Evolutionary conservation across 2,113 vertebrate species (phyloP), one percentile per base, ranked within the genome.

Genomic region (Agelaius phoeniceus): DNA sequence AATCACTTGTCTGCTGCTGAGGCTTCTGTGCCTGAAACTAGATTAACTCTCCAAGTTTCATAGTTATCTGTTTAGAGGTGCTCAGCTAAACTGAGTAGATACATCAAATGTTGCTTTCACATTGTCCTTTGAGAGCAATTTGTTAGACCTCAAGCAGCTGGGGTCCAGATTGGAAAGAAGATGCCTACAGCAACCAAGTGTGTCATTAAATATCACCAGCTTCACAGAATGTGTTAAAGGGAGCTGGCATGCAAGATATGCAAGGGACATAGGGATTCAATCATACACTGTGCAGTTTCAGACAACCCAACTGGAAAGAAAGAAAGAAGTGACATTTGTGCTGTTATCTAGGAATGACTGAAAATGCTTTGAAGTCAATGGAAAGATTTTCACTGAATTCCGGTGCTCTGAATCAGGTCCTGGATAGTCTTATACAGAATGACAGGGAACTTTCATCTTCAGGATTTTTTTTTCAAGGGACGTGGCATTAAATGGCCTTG

Each of bases 161-260:
- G 76, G 73, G n/a, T 84, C 93, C 96, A 97, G 96, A 96, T 81
- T 93, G 79, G 90, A 75, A 92, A 72, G 85, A 65, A 86, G 94
- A 94, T 81, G 90, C 79, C 85, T 95, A 68, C 59, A 92, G 65
- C 69, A 94, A 89, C 54, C 58, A 54, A 92, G 24, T 86, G 37
- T 88, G 79, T 85, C 79, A 68, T 86, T 90, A 71, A 84, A 67
- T 54, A 74, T 75, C 23, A 18, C 2, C 57, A 85, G 79, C 92
- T 93, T 93, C 92, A 84, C 95, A 94, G 73, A 86, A 97, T 69
- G 93, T 95, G 93, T 82, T 87, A 96, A 90, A 93, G 96, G 65
- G 54, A 96, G 90, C 83, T 93, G 94, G 83, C 90, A 94, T 92
- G 88, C 63, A 52, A 90, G 73, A 61, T 74, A 75, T 92, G 79